Conservation (phyloP, 1,140 invertebrate genomes). For the Acyrthosiphon pisum region DNA sequence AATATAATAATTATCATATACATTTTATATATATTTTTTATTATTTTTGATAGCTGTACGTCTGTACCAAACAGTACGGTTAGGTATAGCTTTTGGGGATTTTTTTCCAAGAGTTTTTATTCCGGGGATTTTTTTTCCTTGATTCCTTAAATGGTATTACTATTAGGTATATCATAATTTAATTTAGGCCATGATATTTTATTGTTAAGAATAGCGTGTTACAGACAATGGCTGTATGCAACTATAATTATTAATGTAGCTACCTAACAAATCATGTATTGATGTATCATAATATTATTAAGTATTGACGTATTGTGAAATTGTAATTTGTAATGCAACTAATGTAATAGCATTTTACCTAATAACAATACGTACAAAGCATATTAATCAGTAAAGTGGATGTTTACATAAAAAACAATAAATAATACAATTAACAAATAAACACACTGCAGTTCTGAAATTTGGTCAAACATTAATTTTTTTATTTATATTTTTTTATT, state of each 20-base stretch:
- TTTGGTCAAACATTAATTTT: not conserved
- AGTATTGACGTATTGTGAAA: too few species aligned
- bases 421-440: not conserved
- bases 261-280: not conserved
- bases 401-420: not conserved
- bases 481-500: too few species aligned
- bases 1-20: too few species aligned
- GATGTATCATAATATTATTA: too few species aligned
- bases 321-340: not conserved
- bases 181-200: not conserved
- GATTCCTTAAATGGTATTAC: not conserved
- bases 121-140: too few species aligned
- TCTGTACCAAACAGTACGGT: too few species aligned
- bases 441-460: not conserved
- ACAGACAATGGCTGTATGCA: not conserved
- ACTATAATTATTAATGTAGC: not conserved
- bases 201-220: not conserved
- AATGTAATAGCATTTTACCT: not conserved
- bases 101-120: too few species aligned
- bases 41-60: too few species aligned
- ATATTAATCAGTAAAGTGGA: not conserved
- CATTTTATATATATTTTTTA: too few species aligned
- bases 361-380: not conserved
- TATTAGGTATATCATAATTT: not conserved
- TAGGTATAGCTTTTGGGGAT: too few species aligned